Evolutionary conservation across 2,797 vertebrate genomes (phyloP), one percentile per base, ranked within the genome.

Genomic region (Pyrocephalus nanus): DNA sequence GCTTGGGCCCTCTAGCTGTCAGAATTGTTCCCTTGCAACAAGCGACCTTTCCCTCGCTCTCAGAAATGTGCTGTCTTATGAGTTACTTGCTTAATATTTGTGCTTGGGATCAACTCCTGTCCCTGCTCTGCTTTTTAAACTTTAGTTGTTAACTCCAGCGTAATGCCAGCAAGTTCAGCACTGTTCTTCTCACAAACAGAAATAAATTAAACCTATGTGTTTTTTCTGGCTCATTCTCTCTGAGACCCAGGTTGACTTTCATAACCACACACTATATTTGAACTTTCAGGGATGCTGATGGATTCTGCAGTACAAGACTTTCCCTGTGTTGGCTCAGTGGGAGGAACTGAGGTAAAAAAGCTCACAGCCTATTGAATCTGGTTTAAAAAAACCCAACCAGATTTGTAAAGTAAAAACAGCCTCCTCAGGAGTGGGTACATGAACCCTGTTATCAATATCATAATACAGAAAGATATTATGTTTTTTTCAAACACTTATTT

Each of bases 261-360:
- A 87, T 76, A 94, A 93, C 55, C 82, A 79, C 51, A 86, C 20
- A 20, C 76, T 86, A 45, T 17, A 6, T 86, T 75, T 94, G 92
- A 97, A 94, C 87, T 88, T 95, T 79, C 45, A 82, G 70, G 73
- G 88, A 70, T 91, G 76, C 81, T 81, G 62, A 53, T 61, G 67
- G 53, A 91, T 86, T 77, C 69, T 75, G 29, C 2, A 8, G 43
- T 43, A 75, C 67, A 86, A 50, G 53, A 51, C 32, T 76, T 58
- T 84, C 66, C 54, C 42, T 50, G 15, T 70, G 48, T 65, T 73
- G 23, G 20, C 47, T 91, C 32, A 26, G 20, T 67, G 60, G 45
- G 50, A 93, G 42, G 55, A 90, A 89, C 20, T 30, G 57, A 82
- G 70, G 50, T 69, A 79, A 88, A 93, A 79, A 91, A 90, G 27